Evolutionary conservation across 2,113 vertebrate genomes (phyloP), one percentile per base, ranked within the genome.

Genomic region (Platichthys stellatus): DNA sequence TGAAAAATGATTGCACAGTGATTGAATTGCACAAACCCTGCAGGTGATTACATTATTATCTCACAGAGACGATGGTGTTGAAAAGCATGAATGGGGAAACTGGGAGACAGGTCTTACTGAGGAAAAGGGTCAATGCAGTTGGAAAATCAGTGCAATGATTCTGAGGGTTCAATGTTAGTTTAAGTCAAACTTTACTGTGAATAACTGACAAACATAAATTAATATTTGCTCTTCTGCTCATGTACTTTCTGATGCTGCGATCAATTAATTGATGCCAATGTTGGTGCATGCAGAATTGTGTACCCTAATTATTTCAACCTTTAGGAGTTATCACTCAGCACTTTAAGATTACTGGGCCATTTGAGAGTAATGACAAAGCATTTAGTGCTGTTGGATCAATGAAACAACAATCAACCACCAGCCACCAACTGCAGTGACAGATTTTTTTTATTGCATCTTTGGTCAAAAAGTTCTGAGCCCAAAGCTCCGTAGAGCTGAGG

Each of bases 301-400:
- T 78, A 43, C 62, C 49, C 58, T 71, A 80, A 86, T 78, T 77
- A 78, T 51, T 69, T 71, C 23, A 49, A 72, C 74, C 49, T 54
- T 67, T 78, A 6, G 28, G 28, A 31, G 28, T 7, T 75, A 72
- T 69, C 47, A 23, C 60, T 62, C 14, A 49, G 73, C 62, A 59
- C 65, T 65, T 69, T 67, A 69, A 78, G 72, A 80, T 83, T 51
- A 80, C 38, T 21, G 53, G n/a, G 31, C 24, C 5, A 20, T 70
- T 85, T 78, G 56, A 75, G 47, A 82, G 62, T 74, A 83, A 85
- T 79, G 66, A 66, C 70, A 69, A 72, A 73, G 51, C 70, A 85
- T 85, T 88, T 86, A 63, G 18, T 40, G 26, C 21, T 62, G 63
- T 70, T 40, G 7, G 60, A 84, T 88, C 72, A 61, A 88, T 80